Conservation (phyloP, 2,113 vertebrate species). For the Hassar affinis region DNA sequence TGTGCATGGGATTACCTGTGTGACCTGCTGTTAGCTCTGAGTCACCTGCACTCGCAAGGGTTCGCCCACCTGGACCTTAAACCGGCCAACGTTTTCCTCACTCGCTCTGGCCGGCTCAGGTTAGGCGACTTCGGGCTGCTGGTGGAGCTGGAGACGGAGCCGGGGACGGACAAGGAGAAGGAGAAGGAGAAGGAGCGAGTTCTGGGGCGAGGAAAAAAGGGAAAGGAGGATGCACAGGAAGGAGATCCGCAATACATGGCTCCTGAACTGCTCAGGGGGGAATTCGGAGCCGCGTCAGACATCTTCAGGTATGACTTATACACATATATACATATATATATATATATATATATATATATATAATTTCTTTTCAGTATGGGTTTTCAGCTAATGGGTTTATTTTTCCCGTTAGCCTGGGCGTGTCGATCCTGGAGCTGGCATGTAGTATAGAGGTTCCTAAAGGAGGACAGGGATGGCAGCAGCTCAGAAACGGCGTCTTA, state of each 20-base stretch:
- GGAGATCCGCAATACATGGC: slow-evolving; percentile 92
- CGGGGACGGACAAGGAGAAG: slow-evolving; percentile 59
- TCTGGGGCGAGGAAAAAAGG: slow-evolving; percentile 47
- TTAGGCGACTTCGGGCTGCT: slow-evolving; percentile 87
- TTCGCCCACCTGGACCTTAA: slow-evolving; percentile 87
- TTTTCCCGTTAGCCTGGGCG: slow-evolving; percentile 74
- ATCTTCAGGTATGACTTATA: slow-evolving; percentile 95
- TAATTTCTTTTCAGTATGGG: background rate
- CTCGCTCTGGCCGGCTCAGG: slow-evolving; percentile 79
- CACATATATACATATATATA: no score
- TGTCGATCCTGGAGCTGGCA: slow-evolving; percentile 85
- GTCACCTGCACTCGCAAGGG: slow-evolving; percentile 78
- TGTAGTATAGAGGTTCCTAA: slow-evolving; percentile 87
- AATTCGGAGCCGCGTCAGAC: slow-evolving; percentile 81
- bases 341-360: no score
- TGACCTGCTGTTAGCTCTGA: slow-evolving; percentile 80
- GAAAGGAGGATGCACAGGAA: slow-evolving; percentile 75
- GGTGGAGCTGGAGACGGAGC: slow-evolving; percentile 65
- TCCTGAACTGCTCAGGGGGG: slow-evolving; percentile 81
- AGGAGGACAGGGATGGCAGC: slow-evolving; percentile 87
- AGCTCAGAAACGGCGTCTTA: slow-evolving; percentile 81
- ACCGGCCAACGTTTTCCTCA: slow-evolving; percentile 86
- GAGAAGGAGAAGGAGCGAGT: slow-evolving; percentile 60
- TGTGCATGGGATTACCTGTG: slow-evolving; percentile 80
- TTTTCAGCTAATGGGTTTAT: background rate